Evolutionary conservation across 1,140 invertebrate species (phyloP).

Genomic region (Heliconius nattereri): DNA sequence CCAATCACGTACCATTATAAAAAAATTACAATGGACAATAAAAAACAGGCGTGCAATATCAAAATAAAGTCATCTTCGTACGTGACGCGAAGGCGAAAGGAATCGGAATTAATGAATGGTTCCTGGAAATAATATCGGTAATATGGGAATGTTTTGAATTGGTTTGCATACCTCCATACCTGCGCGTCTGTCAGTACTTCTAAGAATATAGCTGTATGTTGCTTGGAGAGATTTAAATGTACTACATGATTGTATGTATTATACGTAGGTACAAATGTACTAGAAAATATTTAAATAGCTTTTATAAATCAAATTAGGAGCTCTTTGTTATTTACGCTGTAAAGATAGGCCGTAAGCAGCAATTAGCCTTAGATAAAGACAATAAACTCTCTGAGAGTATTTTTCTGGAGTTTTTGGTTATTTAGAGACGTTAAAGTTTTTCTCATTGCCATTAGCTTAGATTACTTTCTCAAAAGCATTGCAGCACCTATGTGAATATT

Average conservation of each 20-base stretch:
- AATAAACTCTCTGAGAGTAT: too few species aligned
- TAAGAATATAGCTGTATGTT: constrained; percentile 29
- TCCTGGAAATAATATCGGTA: constrained; percentile 57
- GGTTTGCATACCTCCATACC: constrained; percentile 36
- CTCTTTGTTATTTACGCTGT: not conserved
- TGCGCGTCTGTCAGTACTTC: constrained; percentile 30
- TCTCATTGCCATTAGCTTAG: too few species aligned
- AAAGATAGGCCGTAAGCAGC: not conserved
- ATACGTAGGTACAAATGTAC: not conserved
- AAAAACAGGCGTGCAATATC: constrained; percentile 70
- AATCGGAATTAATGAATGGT: constrained; percentile 49
- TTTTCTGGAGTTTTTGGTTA: too few species aligned
- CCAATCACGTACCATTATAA: constrained; percentile 57
- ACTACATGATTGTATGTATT: not conserved
- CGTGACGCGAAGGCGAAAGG: constrained; percentile 61
- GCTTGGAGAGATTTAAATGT: constrained; percentile 4
- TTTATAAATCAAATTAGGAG: not conserved
- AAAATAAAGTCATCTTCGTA: constrained; percentile 75
- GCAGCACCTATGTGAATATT: too few species aligned
- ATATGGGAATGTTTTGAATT: constrained; percentile 53
- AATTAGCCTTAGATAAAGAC: not conserved
- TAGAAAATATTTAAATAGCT: not conserved
- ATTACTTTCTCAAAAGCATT: too few species aligned
- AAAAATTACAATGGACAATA: constrained; percentile 69
- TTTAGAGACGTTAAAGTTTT: too few species aligned